These are phyloP conservation scores for Tiliacea aurago DNA, from an alignment of 2,888 invertebrate species.

Conservation along the genomic window DNA sequence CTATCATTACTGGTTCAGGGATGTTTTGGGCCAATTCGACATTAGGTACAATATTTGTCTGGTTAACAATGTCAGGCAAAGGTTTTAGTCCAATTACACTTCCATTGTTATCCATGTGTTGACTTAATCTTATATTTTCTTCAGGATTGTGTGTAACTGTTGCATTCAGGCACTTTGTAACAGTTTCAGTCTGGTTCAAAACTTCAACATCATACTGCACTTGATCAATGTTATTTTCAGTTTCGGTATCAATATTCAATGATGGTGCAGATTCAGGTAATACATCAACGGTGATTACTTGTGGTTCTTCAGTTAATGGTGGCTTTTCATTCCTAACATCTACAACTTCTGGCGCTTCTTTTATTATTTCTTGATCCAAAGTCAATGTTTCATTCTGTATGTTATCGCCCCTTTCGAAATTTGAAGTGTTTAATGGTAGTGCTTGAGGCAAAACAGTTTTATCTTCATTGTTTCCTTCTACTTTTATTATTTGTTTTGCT, in stretches of 20 bases:
- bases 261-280: conserved; percentile 21
- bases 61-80: conserved; percentile 68
- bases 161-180: conserved; percentile 21
- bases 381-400: conserved; percentile 15
- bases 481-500: conserved; percentile 14
- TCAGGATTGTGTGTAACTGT: conserved; percentile 8
- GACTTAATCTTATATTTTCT: conserved; percentile 6
- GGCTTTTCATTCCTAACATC: conserved; percentile 3
- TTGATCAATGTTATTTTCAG: conserved; percentile 9
- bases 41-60: conserved; percentile 47
- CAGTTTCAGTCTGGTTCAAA: conserved; percentile 9
- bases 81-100: conserved; percentile 52
- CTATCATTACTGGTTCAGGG: conserved; percentile 1
- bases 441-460: conserved; percentile 2
- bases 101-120: conserved; percentile 60
- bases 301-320: conserved; percentile 2
- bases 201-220: conserved; percentile 7
- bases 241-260: conserved; percentile 9
- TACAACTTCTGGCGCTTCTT: conserved; percentile 22
- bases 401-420: conserved; percentile 1
- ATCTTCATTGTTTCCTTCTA: conserved; percentile 9
- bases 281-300: not conserved
- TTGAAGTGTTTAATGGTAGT: not conserved
- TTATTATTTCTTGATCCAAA: conserved; percentile 3
- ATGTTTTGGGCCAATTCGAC: not conserved